These are phyloP conservation scores for Danio choprae DNA, from an alignment of 2,797 vertebrate species.

Conservation along the genomic window DNA sequence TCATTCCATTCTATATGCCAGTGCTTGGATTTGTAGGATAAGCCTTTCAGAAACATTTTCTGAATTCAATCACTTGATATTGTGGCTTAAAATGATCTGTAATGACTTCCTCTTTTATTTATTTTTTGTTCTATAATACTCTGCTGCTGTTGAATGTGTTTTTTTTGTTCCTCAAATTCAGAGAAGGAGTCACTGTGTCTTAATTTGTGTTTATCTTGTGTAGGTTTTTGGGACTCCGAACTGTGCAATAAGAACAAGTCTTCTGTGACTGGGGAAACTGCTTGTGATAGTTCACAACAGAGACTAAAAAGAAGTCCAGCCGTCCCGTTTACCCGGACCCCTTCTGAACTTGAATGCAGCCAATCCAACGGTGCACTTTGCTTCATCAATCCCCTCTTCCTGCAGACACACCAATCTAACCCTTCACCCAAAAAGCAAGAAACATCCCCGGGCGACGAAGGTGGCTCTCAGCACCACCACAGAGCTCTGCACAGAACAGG, in stretches of 20 bases:
- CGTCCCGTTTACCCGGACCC: conserved; percentile 82
- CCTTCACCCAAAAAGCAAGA: conserved; percentile 24
- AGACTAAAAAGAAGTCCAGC: conserved; percentile 79
- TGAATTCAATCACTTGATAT: neutral
- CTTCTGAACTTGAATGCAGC: conserved; percentile 84
- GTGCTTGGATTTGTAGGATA: conserved; percentile 2
- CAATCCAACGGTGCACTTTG: conserved; percentile 90
- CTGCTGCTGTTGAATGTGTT: neutral
- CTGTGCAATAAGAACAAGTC: conserved; percentile 76
- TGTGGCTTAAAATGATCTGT: neutral
- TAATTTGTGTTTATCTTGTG: conserved; percentile 50
- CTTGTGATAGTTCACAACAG: conserved; percentile 66
- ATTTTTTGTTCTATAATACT: neutral
- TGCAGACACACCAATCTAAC: conserved; percentile 84
- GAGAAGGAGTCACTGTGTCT: neutral
- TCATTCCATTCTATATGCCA: neutral
- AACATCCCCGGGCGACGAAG: conserved; percentile 19
- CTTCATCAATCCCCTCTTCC: conserved; percentile 94
- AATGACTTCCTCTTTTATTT: neutral
- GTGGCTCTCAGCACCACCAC: neutral
- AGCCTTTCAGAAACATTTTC: neutral
- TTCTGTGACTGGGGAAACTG: conserved; percentile 57
- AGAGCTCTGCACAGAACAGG: neutral
- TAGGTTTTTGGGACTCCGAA: conserved; percentile 93
- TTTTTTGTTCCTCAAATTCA: neutral